Evolutionary conservation across 2,797 vertebrate species (phyloP).

Genomic region (Ptychobarbus kaznakovi): DNA sequence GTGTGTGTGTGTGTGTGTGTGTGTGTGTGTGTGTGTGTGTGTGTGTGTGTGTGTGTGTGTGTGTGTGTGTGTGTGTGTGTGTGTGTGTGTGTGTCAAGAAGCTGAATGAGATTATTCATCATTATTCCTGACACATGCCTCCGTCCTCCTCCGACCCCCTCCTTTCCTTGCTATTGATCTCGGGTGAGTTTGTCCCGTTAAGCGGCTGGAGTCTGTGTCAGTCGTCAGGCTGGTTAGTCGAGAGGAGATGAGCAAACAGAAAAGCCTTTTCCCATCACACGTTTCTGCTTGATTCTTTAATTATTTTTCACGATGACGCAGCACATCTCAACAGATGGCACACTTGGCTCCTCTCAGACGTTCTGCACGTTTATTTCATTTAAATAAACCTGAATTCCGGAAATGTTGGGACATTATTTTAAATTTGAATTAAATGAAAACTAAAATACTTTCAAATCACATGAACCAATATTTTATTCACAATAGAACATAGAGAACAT

Average conservation of each 20-base stretch:
- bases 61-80: too few species aligned
- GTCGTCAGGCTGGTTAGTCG: background rate
- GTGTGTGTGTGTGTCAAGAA: background rate
- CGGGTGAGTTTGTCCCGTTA: background rate
- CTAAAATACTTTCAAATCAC: too few species aligned
- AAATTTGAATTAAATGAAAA: too few species aligned
- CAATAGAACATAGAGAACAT: too few species aligned
- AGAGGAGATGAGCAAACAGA: conserved; percentile 11
- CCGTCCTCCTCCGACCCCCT: background rate
- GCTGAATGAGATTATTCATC: background rate
- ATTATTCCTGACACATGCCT: background rate
- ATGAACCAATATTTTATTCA: too few species aligned
- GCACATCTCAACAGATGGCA: conserved; percentile 65
- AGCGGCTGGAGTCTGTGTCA: background rate
- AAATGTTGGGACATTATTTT: too few species aligned
- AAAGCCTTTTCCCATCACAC: conserved; percentile 46
- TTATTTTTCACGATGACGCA: conserved; percentile 58
- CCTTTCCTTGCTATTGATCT: background rate
- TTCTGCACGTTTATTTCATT: background rate
- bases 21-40: too few species aligned
- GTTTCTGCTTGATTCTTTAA: conserved; percentile 49
- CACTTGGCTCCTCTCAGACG: conserved; percentile 48
- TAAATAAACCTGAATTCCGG: too few species aligned
- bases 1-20: too few species aligned
- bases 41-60: too few species aligned